A percentile compares a stretch with the other conserved stretches of the same genome.
phyloP scores from a whole-genome alignment of 1,140 invertebrate species.

The Tetranychus urticae region DNA sequence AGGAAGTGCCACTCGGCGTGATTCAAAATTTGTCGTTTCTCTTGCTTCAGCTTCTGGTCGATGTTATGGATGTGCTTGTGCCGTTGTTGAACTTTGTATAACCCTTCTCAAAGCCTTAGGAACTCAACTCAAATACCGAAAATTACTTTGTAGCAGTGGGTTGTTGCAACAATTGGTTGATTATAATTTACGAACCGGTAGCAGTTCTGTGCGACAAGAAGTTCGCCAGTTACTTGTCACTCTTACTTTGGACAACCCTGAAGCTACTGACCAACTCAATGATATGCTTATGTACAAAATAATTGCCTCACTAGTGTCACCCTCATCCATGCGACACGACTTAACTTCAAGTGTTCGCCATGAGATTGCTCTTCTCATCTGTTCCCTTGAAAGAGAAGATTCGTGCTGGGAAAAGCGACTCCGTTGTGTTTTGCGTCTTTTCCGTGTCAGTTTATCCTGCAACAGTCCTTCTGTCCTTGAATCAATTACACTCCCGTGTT shows the following conservation, averaged over 20 bases:
- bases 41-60: conserved; percentile 13
- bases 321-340: conserved; percentile 30
- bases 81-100: conserved; percentile 72
- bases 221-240: conserved; percentile 64
- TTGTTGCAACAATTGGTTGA: conserved; percentile 70
- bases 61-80: conserved; percentile 28
- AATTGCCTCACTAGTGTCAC: conserved; percentile 25
- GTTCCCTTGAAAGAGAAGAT: conserved; percentile 69
- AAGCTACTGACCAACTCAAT: conserved; percentile 62
- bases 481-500: conserved; percentile 48
- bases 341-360: conserved; percentile 50
- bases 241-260: conserved; percentile 66
- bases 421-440: conserved; percentile 57
- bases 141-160: conserved; percentile 56
- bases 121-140: conserved; percentile 46
- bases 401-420: conserved; percentile 83
- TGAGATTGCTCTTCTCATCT: conserved; percentile 65
- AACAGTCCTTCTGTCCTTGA: conserved; percentile 48
- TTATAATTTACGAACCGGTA: conserved; percentile 44
- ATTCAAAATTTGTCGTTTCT: not conserved
- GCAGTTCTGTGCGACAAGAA: conserved; percentile 44
- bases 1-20: not conserved
- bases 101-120: conserved; percentile 74
- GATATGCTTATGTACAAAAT: conserved; percentile 55
- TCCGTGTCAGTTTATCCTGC: conserved; percentile 44